Evolutionary conservation across 53 echinoderm and acorn worm species (phyloP), one percentile per base, ranked within the genome.

Genomic region (Temnopleurus reevesii): DNA sequence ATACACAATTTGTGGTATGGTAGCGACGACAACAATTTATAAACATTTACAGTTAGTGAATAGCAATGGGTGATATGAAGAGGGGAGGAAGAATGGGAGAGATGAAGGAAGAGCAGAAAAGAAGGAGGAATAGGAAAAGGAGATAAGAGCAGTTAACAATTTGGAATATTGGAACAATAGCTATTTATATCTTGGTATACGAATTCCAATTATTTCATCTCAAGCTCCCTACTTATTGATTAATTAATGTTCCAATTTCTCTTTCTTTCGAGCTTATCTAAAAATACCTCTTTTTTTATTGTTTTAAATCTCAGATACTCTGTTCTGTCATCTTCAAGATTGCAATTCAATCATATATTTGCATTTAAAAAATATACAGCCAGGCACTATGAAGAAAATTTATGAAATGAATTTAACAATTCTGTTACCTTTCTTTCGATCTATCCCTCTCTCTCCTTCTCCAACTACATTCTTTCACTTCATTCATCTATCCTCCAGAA

Each of bases 11-110:
- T 66, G 53, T 66, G 88, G 88, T 36, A 65, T 51, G 53, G 46
- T 3, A 66, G 88, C 71, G 88, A 87, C 54, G 88, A 87, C 88
- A 87, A 87, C 88, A 87, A 87, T 87, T 87, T 87, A 87, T 87
- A 87, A 87, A 87, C 88, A 87, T 87, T 87, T 87, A 87, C 88
- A 87, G 88, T 87, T n/a, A 59, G 85, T 41, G 60, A 59, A 85
- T 59, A 43, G 85, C 27, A 18, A 10, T 2, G 85, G 85, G n/a
- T 83, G 80, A 80, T 15, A 46, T 45, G 46, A 46, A 46, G 13
- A 17, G 18, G 55, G 55, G 53, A 5, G 34, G 12, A 54, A 77
- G 30, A 56, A 55, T 27, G 41, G 19, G 51, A 36, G 35, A 36
- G 51, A 83, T 18, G 81, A 53, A 17, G 53, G 25, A 24, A 24